Conservation (phyloP, 2,797 vertebrate species). For the Siniperca scherzeri region DNA sequence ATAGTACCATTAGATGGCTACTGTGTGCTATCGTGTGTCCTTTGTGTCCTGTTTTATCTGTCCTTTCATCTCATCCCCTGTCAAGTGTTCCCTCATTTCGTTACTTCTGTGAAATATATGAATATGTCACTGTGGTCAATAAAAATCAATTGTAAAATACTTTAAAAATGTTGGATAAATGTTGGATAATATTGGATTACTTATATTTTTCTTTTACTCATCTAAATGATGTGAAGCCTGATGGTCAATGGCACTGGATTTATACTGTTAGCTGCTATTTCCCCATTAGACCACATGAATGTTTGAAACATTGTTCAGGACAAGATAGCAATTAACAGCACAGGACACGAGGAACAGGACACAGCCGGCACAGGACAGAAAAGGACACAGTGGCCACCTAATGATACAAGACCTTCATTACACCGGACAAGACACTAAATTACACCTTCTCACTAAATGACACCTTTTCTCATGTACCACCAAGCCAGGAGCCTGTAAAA, state of each 20-base stretch:
- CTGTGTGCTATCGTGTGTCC: conserved; percentile 40
- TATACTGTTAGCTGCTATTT: conserved; percentile 13
- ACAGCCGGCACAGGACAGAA: conserved; percentile 21
- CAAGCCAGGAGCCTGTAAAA: background rate
- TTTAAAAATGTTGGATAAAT: background rate
- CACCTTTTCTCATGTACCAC: conserved; percentile 1
- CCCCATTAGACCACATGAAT: conserved; percentile 14
- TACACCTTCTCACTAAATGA: conserved; percentile 29
- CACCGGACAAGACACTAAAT: conserved; percentile 33
- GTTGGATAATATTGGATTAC: conserved; percentile 1
- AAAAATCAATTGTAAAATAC: background rate
- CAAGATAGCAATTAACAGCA: conserved; percentile 28
- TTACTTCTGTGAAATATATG: background rate
- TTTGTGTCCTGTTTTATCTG: conserved; percentile 13
- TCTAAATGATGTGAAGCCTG: conserved; percentile 15
- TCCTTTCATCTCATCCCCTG: background rate
- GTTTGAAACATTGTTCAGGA: conserved; percentile 32
- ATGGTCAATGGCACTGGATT: background rate
- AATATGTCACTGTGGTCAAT: conserved; percentile 1
- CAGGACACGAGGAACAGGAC: conserved; percentile 32
- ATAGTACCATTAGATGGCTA: conserved; percentile 60
- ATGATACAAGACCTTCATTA: conserved; percentile 49
- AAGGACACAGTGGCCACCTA: conserved; percentile 40
- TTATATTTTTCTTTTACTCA: background rate
- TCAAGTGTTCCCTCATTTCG: background rate